A percentile compares a stretch with the other conserved stretches of the same genome.
Conservation (phyloP, 2,113 vertebrate genomes). For the Typhlomys cinereus region DNA sequence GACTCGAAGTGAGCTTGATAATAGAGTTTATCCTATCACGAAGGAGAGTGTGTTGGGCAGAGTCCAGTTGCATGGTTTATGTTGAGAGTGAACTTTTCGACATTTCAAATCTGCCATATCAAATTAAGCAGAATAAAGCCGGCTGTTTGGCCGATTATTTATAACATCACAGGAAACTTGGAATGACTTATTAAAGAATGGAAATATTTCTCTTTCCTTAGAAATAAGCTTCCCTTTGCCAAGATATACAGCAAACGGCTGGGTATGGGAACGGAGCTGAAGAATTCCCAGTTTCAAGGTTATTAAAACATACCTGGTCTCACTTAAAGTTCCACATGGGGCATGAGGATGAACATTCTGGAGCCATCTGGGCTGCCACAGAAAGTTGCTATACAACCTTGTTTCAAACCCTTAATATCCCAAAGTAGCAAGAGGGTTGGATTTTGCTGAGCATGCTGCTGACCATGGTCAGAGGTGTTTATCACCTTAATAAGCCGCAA, state of each 20-base stretch:
- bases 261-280: conserved; percentile 76
- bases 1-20: conserved; percentile 74
- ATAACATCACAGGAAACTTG: conserved; percentile 88
- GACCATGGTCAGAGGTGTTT: conserved; percentile 56
- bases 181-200: conserved; percentile 87
- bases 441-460: conserved; percentile 48
- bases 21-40: conserved; percentile 77
- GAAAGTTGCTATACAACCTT: not conserved
- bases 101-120: conserved; percentile 84
- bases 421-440: conserved; percentile 32
- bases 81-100: conserved; percentile 81
- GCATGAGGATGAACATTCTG: not conserved
- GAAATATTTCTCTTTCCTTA: conserved; percentile 85
- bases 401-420: conserved; percentile 4
- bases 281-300: conserved; percentile 78
- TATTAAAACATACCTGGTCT: conserved; percentile 85
- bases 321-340: conserved; percentile 53
- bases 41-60: conserved; percentile 75
- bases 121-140: conserved; percentile 86
- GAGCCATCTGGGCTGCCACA: not conserved
- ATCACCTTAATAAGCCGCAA: conserved; percentile 61
- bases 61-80: conserved; percentile 81
- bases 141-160: conserved; percentile 85
- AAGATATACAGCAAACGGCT: conserved; percentile 85
- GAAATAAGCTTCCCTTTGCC: conserved; percentile 82